Conservation (phyloP, 2,888 invertebrate genomes). For the Drosophila hamatofila region DNA sequence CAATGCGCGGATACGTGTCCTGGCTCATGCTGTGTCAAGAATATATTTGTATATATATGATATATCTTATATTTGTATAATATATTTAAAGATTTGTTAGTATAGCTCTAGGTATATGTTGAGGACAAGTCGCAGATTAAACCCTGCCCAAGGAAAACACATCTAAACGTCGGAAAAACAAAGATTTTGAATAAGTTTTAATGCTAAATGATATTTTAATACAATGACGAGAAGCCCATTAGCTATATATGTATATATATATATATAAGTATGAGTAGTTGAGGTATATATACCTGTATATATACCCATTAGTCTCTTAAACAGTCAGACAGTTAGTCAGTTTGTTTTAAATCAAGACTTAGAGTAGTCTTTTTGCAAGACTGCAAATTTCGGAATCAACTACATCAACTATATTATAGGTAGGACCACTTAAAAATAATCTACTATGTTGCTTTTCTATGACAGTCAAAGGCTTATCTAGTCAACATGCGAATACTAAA, state of each 20-base stretch:
- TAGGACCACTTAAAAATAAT: background rate
- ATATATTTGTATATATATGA: background rate
- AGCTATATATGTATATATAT: too few relatives aligned
- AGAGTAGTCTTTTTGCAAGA: background rate
- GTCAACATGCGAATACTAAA: background rate
- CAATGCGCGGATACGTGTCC: constrained; percentile 85
- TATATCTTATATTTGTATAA: background rate
- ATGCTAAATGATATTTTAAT: background rate
- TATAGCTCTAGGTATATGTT: background rate
- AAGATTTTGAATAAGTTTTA: background rate
- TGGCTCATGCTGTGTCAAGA: constrained; percentile 81
- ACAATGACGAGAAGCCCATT: background rate
- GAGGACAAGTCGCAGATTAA: background rate
- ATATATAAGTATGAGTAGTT: too few relatives aligned
- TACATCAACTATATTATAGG: background rate
- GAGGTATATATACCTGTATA: background rate
- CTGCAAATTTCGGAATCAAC: background rate
- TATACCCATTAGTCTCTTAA: background rate
- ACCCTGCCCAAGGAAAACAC: background rate
- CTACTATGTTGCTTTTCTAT: background rate
- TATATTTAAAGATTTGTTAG: background rate
- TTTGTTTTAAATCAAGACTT: background rate
- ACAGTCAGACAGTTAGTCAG: background rate
- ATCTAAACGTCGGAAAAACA: background rate
- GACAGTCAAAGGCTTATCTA: background rate